phyloP scores from a whole-genome alignment of 2,113 vertebrate genomes.

The Azemiops feae region DNA sequence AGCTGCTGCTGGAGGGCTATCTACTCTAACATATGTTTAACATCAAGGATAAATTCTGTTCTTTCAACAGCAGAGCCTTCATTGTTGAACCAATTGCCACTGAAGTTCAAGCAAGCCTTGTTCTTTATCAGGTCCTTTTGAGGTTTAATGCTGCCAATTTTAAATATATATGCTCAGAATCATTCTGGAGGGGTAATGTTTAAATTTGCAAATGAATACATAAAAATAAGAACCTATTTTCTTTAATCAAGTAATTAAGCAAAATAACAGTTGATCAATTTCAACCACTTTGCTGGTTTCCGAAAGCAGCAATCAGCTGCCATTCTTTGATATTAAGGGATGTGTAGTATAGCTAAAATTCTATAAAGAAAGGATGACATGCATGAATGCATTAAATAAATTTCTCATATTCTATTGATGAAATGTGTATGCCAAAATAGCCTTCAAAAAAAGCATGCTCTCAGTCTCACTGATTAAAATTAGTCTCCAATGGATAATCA shows the following conservation, averaged over 20 bases:
- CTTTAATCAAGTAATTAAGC: background rate
- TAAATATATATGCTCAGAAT: background rate
- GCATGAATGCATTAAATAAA: background rate
- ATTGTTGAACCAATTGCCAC: background rate
- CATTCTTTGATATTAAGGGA: background rate
- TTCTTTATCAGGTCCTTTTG: background rate
- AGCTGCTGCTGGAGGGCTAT: background rate
- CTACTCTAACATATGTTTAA: background rate
- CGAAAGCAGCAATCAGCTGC: background rate
- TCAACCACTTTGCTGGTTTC: background rate
- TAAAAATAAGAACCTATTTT: background rate
- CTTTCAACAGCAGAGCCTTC: background rate
- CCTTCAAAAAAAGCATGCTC: background rate
- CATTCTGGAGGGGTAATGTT: background rate
- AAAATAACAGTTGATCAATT: background rate
- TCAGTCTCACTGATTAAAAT: background rate
- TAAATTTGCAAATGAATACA: background rate
- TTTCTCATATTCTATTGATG: background rate
- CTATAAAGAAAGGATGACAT: background rate
- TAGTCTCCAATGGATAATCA: conserved; percentile 1
- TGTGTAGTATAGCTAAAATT: background rate
- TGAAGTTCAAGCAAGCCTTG: background rate
- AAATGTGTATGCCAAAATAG: background rate
- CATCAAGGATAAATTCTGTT: background rate
- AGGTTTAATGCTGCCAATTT: background rate